Conservation (phyloP, 23 tunicate genomes). For the Halocynthia roretzi region DNA sequence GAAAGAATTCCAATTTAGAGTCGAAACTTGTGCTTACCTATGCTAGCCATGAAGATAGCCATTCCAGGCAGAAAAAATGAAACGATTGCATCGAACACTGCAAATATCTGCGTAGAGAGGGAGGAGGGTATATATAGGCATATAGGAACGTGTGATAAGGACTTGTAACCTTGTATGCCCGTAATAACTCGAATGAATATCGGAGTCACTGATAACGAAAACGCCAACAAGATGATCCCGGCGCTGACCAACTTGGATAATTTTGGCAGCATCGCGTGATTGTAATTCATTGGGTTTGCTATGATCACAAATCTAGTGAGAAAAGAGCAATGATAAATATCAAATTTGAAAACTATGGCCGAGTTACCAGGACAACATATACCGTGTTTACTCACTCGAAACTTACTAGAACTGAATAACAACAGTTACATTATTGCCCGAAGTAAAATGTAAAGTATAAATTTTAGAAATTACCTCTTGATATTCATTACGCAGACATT, state of each 20-base stretch:
- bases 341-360: background rate
- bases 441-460: background rate
- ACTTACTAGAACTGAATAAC: too few relatives aligned
- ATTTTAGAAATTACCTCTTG: constrained; percentile 11
- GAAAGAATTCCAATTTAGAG: background rate
- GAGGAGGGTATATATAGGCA: constrained; percentile 3
- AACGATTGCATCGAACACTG: background rate
- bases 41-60: background rate
- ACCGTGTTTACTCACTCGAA: too few relatives aligned
- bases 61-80: constrained; percentile 12
- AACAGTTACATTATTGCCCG: too few relatives aligned
- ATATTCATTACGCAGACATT: constrained; percentile 18
- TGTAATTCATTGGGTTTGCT: constrained; percentile 11
- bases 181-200: background rate
- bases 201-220: constrained; percentile 1
- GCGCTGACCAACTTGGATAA: background rate
- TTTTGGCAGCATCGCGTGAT: background rate
- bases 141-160: constrained; percentile 14
- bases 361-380: background rate
- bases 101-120: background rate
- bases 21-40: background rate
- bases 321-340: background rate
- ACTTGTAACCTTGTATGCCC: background rate
- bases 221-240: background rate
- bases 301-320: background rate